phyloP scores from a whole-genome alignment of 2,888 invertebrate species.

The Laspeyria flexula region DNA sequence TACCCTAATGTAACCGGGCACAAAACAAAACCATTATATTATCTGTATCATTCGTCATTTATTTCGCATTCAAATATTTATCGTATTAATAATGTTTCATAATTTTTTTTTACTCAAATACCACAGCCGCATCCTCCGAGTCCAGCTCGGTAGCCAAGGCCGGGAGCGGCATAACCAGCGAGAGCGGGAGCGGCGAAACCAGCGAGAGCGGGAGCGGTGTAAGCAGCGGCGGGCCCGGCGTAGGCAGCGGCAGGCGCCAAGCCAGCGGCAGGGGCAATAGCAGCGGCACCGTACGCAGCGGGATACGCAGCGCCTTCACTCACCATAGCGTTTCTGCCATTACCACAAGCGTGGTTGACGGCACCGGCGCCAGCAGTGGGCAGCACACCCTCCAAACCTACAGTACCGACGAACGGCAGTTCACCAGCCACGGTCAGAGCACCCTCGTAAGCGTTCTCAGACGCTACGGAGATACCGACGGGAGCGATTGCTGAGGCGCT shows the following conservation, averaged over 20 bases:
- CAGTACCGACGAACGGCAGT: slow-evolving; percentile 57
- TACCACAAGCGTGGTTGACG: slow-evolving; percentile 50
- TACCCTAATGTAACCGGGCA: no score
- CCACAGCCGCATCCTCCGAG: background rate
- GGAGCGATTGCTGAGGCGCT: slow-evolving; percentile 30
- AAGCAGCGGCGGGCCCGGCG: slow-evolving; percentile 17
- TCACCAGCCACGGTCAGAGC: slow-evolving; percentile 44
- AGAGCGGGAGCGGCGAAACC: background rate
- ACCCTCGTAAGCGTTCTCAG: slow-evolving; percentile 42
- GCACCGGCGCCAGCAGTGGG: slow-evolving; percentile 45
- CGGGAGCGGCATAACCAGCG: background rate
- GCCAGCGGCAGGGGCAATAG: background rate
- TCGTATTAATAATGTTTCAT: no score
- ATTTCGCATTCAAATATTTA: no score
- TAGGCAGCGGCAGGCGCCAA: slow-evolving; percentile 30
- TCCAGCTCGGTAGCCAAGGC: no score
- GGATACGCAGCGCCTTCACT: slow-evolving; percentile 12
- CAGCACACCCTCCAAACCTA: slow-evolving; percentile 43
- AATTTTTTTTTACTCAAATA: no score
- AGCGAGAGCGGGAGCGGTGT: slow-evolving; percentile 14
- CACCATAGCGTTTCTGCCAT: slow-evolving; percentile 43
- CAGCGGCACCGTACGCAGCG: slow-evolving; percentile 7
- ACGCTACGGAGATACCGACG: slow-evolving; percentile 27
- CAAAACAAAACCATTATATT: no score
- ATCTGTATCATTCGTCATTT: no score